phyloP scores from a whole-genome alignment of 2,888 invertebrate genomes.

The Nemotelus nigrinus region DNA sequence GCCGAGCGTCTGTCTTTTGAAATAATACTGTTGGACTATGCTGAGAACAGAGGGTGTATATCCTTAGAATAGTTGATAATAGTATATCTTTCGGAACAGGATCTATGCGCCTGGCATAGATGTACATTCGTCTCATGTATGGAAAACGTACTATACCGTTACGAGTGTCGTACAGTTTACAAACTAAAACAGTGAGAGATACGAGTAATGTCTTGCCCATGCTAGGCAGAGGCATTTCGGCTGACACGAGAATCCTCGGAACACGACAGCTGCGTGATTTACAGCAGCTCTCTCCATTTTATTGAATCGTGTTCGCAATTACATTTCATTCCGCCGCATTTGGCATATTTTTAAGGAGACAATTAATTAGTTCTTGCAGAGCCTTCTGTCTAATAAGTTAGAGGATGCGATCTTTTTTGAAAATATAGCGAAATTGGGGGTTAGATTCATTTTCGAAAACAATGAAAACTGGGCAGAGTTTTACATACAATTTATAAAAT shows the following conservation, averaged over 20 bases:
- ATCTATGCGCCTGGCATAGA: background rate
- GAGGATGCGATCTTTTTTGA: no score
- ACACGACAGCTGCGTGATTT: constrained; percentile 51
- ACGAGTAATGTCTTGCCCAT: constrained; percentile 49
- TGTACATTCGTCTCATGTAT: no score
- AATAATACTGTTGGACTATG: constrained; percentile 16
- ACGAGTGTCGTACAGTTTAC: no score
- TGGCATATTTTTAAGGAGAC: background rate
- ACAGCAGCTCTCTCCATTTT: constrained; percentile 48
- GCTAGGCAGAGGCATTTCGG: constrained; percentile 45
- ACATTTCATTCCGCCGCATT: constrained; percentile 34
- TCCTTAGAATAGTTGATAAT: constrained; percentile 33
- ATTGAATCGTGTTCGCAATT: constrained; percentile 40
- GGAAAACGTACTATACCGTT: no score
- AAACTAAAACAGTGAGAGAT: background rate
- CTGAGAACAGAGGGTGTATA: constrained; percentile 1
- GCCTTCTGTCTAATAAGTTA: no score
- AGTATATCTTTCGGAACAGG: constrained; percentile 34
- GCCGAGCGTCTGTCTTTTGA: background rate
- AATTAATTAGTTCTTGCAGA: no score
- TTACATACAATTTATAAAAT: no score
- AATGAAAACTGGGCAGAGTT: no score
- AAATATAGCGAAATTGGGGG: no score
- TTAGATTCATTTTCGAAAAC: no score
- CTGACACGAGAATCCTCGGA: constrained; percentile 51